These are phyloP conservation scores for Microplitis mediator DNA, from an alignment of 1,140 invertebrate species.

Conservation along the genomic window DNA sequence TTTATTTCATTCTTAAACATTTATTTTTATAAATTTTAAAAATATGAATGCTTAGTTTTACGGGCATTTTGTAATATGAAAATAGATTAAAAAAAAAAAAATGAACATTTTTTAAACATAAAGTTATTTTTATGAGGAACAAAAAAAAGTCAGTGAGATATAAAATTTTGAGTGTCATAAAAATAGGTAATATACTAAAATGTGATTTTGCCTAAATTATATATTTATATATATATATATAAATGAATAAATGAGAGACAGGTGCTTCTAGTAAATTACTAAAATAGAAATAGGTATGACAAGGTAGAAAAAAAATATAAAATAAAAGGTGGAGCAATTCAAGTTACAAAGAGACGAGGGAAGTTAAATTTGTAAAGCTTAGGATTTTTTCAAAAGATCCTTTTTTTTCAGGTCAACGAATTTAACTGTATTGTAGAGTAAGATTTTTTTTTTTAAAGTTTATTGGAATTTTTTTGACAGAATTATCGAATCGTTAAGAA, in stretches of 20 bases:
- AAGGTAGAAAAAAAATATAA: not conserved
- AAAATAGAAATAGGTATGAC: not conserved
- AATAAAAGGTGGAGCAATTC: not conserved
- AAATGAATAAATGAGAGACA: not conserved
- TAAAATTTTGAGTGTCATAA: too few relatives aligned
- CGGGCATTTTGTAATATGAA: too few relatives aligned
- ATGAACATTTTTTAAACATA: not conserved
- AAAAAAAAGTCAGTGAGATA: too few relatives aligned
- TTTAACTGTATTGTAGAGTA: not conserved
- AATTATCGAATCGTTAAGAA: not conserved
- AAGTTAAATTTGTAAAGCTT: not conserved
- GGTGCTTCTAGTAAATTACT: not conserved
- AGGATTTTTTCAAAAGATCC: not conserved
- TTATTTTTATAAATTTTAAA: too few relatives aligned
- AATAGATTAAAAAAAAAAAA: not conserved
- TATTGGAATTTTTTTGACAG: not conserved
- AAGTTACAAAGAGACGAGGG: not conserved
- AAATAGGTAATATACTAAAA: not conserved
- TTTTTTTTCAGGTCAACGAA: constrained; percentile 12
- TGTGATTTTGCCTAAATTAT: not conserved
- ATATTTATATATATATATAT: not conserved
- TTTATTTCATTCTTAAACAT: too few relatives aligned
- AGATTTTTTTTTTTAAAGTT: not conserved
- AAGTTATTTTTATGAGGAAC: too few relatives aligned
- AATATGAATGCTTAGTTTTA: too few relatives aligned